phyloP scores from a whole-genome alignment of 1,140 invertebrate genomes.

The Physella acuta region DNA sequence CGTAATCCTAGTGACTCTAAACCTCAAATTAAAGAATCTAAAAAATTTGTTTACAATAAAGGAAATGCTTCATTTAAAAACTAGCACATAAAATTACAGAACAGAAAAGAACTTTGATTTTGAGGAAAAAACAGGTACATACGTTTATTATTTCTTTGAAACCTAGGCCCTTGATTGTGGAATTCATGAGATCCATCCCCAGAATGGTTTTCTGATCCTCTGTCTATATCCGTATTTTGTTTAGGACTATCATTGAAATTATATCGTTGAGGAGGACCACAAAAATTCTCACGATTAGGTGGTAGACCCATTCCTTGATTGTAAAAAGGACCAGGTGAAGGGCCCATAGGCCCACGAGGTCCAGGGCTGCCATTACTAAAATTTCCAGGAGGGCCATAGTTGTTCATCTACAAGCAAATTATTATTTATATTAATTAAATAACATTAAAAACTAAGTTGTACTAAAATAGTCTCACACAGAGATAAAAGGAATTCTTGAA shows the following conservation, averaged over 20 bases:
- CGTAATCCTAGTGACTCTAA: too few relatives aligned
- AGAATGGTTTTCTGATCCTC: not conserved
- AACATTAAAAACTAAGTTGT: not conserved
- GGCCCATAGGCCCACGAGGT: conserved; percentile 6
- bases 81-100: too few relatives aligned
- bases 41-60: not conserved
- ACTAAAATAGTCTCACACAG: too few relatives aligned
- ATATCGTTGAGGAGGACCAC: conserved; percentile 14
- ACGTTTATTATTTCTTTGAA: too few relatives aligned
- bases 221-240: conserved; percentile 6
- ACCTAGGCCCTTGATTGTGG: conserved; percentile 10
- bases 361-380: conserved; percentile 4
- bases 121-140: not conserved
- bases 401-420: conserved; percentile 9
- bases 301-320: conserved; percentile 8
- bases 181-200: conserved; percentile 7
- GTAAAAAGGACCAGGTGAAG: conserved; percentile 2
- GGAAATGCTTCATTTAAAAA: too few relatives aligned
- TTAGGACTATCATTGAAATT: not conserved
- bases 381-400: conserved; percentile 14
- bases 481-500: not conserved
- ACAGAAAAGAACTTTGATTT: too few relatives aligned
- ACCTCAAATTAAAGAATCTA: not conserved
- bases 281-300: not conserved
- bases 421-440: not conserved